These are phyloP conservation scores for Papilio polytes DNA, from an alignment of 1,140 invertebrate species.

Conservation along the genomic window DNA sequence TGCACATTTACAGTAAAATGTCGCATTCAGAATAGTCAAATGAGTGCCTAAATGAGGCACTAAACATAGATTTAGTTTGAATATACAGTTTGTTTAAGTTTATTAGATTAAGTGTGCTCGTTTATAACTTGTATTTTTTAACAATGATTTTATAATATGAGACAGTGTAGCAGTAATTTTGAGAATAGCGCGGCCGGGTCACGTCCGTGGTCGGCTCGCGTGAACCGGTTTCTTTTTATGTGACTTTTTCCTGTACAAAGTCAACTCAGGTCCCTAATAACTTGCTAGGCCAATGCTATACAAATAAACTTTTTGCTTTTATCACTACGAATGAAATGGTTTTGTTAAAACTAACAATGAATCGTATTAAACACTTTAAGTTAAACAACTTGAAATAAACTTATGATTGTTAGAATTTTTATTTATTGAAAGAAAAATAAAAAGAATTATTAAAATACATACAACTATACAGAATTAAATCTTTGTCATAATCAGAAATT, in stretches of 20 bases:
- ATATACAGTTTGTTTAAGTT: neutral
- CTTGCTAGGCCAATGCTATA: slow-evolving; percentile 22
- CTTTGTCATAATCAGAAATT: too few species aligned
- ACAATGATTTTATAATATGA: neutral
- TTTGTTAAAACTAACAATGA: neutral
- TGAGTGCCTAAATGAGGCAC: too few species aligned
- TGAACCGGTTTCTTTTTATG: slow-evolving; percentile 27
- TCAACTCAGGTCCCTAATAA: slow-evolving; percentile 25
- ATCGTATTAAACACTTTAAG: neutral
- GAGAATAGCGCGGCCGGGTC: neutral
- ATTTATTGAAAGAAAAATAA: too few species aligned
- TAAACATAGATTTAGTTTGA: too few species aligned
- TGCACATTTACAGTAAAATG: too few species aligned
- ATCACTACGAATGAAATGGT: neutral
- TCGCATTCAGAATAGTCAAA: too few species aligned
- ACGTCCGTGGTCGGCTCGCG: slow-evolving; percentile 22
- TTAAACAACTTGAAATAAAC: too few species aligned
- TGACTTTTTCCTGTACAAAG: slow-evolving; percentile 19
- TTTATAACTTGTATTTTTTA: too few species aligned
- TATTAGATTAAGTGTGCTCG: too few species aligned
- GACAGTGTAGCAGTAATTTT: neutral
- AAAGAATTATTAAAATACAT: too few species aligned
- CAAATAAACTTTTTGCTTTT: slow-evolving; percentile 18
- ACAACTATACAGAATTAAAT: too few species aligned
- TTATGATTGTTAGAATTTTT: too few species aligned